Conservation (phyloP, 2,113 vertebrate genomes). For the Conger conger region DNA sequence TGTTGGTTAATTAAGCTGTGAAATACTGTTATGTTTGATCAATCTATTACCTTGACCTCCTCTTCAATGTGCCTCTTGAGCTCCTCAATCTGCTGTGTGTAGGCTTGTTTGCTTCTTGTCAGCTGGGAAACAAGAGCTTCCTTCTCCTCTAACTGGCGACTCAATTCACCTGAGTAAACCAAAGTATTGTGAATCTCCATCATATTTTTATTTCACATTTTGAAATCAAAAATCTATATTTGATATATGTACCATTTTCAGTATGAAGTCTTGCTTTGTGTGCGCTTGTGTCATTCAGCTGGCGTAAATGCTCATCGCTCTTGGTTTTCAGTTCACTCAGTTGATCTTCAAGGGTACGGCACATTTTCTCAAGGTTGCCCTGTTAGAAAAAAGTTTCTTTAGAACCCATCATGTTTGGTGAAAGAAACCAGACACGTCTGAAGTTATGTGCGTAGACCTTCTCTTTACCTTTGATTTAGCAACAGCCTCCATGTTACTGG, state of each 20-base stretch:
- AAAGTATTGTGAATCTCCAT: neutral
- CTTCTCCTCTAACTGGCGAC: slow-evolving; percentile 78
- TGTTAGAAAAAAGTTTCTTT: slow-evolving; percentile 45
- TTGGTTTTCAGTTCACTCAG: slow-evolving; percentile 82
- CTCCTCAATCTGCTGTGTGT: slow-evolving; percentile 79
- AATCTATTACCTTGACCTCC: slow-evolving; percentile 72
- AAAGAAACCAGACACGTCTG: neutral
- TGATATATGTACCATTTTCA: slow-evolving; percentile 61
- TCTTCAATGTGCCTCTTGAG: slow-evolving; percentile 80
- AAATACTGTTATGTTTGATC: slow-evolving; percentile 19
- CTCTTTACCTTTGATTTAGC: slow-evolving; percentile 75
- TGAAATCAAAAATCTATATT: neutral
- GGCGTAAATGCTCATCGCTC: slow-evolving; percentile 82
- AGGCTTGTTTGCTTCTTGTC: slow-evolving; percentile 75
- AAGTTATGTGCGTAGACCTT: neutral
- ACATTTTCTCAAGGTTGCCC: slow-evolving; percentile 87
- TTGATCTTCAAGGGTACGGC: slow-evolving; percentile 86
- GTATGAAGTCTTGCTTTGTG: slow-evolving; percentile 78
- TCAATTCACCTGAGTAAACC: slow-evolving; percentile 68
- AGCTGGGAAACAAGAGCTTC: slow-evolving; percentile 77
- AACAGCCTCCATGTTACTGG: slow-evolving; percentile 80
- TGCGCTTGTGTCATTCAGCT: slow-evolving; percentile 74
- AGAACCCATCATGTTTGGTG: neutral
- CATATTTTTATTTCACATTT: neutral
- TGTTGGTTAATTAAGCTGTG: neutral